These are phyloP conservation scores for Adelognathus sp. DNA, from an alignment of 2,888 invertebrate genomes.

Conservation along the genomic window DNA sequence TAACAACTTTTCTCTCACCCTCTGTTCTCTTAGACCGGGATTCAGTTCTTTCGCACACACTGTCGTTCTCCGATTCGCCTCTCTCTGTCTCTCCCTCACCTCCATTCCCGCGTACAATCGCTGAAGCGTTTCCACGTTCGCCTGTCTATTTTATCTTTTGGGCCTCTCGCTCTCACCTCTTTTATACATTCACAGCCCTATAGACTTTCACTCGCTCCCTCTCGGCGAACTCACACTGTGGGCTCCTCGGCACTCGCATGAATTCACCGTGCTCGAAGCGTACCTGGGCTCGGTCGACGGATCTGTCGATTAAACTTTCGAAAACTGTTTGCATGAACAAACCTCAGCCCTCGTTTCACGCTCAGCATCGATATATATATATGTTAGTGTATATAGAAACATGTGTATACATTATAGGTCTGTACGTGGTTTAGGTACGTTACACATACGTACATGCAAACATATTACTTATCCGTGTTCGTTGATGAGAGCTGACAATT, in stretches of 20 bases:
- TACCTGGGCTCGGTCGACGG: constrained; percentile 62
- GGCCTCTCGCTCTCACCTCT: constrained; percentile 15
- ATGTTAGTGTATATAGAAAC: neutral
- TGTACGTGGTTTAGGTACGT: neutral
- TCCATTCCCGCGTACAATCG: constrained; percentile 12
- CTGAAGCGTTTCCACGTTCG: constrained; percentile 30
- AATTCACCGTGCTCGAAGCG: constrained; percentile 1
- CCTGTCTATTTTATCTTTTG: constrained; percentile 43
- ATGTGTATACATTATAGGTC: neutral
- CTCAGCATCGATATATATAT: constrained; percentile 3
- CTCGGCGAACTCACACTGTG: constrained; percentile 7
- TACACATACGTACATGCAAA: constrained; percentile 25
- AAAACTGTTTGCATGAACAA: constrained; percentile 80
- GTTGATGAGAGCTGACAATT: constrained; percentile 72
- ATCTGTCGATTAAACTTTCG: constrained; percentile 79
- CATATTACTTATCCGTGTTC: constrained; percentile 16
- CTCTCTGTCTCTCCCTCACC: constrained; percentile 55
- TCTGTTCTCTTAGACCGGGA: constrained; percentile 57
- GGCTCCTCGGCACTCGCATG: constrained; percentile 9
- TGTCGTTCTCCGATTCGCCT: constrained; percentile 27
- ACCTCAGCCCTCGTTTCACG: constrained; percentile 57
- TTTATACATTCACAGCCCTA: no score
- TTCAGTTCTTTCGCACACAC: constrained; percentile 54
- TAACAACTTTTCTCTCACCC: constrained; percentile 78
- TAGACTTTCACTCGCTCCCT: constrained; percentile 62